Conservation (phyloP, 2,113 vertebrate genomes). For the Gallinago jamesoni region DNA sequence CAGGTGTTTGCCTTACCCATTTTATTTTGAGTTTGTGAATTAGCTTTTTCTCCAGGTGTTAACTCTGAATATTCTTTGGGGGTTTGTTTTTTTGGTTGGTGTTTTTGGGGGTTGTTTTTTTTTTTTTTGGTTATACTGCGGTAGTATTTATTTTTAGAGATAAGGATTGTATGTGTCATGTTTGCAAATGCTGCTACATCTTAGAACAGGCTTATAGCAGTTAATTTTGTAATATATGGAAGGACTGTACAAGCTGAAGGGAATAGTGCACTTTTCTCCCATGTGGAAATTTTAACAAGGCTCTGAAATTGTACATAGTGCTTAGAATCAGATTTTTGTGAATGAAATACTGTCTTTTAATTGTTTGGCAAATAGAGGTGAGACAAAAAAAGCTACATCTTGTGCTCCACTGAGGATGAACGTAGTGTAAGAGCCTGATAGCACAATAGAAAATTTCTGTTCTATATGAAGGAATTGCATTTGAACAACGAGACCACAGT, state of each 20-base stretch:
- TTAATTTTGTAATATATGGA: constrained; percentile 72
- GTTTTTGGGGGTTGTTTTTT: neutral
- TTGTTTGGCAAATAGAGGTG: constrained; percentile 60
- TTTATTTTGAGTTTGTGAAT: constrained; percentile 70
- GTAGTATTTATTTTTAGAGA: constrained; percentile 87
- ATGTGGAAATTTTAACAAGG: constrained; percentile 61
- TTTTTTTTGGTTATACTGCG: constrained; percentile 67
- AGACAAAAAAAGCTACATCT: neutral
- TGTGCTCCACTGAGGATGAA: constrained; percentile 39
- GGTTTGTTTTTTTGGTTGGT: neutral
- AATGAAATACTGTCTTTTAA: constrained; percentile 56
- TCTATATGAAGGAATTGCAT: constrained; percentile 38
- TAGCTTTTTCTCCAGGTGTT: constrained; percentile 73
- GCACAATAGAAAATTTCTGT: neutral
- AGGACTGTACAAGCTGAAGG: constrained; percentile 75
- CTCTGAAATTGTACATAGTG: constrained; percentile 69
- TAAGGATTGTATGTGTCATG: constrained; percentile 75
- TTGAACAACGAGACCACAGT: constrained; percentile 23
- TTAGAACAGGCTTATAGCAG: constrained; percentile 70
- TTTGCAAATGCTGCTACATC: constrained; percentile 77
- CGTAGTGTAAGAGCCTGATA: neutral
- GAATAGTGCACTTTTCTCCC: constrained; percentile 77
- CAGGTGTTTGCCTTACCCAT: constrained; percentile 75
- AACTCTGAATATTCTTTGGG: constrained; percentile 45
- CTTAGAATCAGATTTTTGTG: constrained; percentile 63